Base-by-base conservation (phyloP, 1,140 invertebrate species). In the Lysiphlebus fabarum region DNA sequence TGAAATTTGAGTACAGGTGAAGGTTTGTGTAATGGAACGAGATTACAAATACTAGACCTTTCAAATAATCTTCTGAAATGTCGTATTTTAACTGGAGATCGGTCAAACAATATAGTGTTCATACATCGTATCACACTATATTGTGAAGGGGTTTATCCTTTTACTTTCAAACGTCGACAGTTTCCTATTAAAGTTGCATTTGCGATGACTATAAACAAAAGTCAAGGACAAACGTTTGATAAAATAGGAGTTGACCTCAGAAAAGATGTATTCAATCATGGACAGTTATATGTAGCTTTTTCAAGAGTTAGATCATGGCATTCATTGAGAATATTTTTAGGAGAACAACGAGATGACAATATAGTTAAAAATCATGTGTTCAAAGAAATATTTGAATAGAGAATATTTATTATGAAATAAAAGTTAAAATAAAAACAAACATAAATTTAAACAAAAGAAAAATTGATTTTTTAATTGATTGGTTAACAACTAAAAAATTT, bases 261-360 rank as follows among this genome's bases (percentile, higher is more conserved):
- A 59, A 64, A 59, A 47, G 62, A 64, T 53, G 67, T 67, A 48
- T 75, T 75, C 56, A 65, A 68, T 33, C 71, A 75, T 66, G 70
- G 71, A 5, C 58, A 59, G 17, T 45, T 59, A 36, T 59, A 59
- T 37, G 58, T 59, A 8, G 58, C 58, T 7, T 53, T 38, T 34
- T 59, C 58, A 44, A 53, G 58, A 53, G 58, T 53, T 11, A 33
- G 58, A 41, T 59, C 58, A 14, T 45, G 5, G 5, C 4, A 14
- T 45, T 45, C 43, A 5, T 45, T 45, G 1, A 4, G 17, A 45
- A 45, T 45, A 12, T 45, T 45, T 45, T 14, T 45, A 12, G 43
- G 43, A 45, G 43, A 11, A 12, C 43, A n/a, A 12, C 11, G n/a
- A 45, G 43, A 26, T 26, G 17, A 26, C 17, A 45, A 45, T 45